A percentile compares a stretch with the other conserved stretches of the same genome.
Evolutionary conservation across 2,113 vertebrate species (phyloP).

Genomic region (Bufo gargarizans): DNA sequence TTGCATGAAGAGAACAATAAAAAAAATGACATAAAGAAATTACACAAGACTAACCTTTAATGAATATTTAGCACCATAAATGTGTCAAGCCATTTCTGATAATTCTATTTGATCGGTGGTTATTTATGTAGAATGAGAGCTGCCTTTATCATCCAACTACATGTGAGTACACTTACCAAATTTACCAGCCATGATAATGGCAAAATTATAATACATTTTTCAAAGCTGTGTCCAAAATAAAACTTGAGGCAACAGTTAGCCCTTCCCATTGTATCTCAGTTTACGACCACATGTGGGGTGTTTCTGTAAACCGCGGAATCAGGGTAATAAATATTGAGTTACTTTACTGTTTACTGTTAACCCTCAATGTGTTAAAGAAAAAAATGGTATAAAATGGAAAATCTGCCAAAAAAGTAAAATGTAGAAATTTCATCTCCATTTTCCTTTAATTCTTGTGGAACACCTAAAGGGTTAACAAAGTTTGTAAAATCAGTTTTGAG

Average conservation of each 20-base stretch:
- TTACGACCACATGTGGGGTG: no score
- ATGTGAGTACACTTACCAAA: neutral
- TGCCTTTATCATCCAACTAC: neutral
- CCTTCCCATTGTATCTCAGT: neutral
- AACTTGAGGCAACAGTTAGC: neutral
- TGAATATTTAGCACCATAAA: neutral
- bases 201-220: neutral
- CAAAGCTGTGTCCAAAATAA: neutral
- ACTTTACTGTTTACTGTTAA: no score
- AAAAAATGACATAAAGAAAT: neutral
- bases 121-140: neutral
- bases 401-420: no score
- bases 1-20: neutral
- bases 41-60: neutral
- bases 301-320: no score
- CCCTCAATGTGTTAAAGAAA: no score
- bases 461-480: no score
- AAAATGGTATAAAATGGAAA: no score
- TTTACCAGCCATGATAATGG: neutral
- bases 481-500: no score
- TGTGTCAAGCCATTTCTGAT: neutral
- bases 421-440: no score
- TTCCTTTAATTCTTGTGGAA: no score
- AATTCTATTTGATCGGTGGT: neutral
- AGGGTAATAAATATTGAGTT: no score